phyloP scores from a whole-genome alignment of 2,797 vertebrate genomes.

The Eurystomus glaucurus region DNA sequence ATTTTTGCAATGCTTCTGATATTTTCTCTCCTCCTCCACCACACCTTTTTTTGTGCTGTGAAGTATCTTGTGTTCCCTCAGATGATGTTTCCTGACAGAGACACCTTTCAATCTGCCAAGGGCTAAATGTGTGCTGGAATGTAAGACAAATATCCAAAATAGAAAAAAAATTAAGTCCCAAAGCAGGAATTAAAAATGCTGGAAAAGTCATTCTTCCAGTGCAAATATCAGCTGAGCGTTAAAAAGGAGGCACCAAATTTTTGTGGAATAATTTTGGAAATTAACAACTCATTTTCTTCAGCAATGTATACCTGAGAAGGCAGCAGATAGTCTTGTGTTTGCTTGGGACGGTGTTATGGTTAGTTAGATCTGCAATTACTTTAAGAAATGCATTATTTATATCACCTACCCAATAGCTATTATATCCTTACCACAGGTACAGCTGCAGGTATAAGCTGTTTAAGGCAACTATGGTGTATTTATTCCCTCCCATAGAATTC shows the following conservation, averaged over 20 bases:
- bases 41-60: conserved; percentile 75
- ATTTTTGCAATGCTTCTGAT: conserved; percentile 66
- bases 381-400: not conserved
- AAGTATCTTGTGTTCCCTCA: conserved; percentile 72
- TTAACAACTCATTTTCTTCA: not conserved
- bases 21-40: conserved; percentile 78
- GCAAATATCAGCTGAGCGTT: not conserved
- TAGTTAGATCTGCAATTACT: not conserved
- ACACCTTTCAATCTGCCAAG: conserved; percentile 59
- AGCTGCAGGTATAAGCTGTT: not conserved
- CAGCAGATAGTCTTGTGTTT: not conserved
- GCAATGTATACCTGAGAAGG: accelerated
- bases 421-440: not conserved
- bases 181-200: not conserved
- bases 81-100: conserved; percentile 80
- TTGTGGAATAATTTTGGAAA: not conserved
- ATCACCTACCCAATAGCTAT: not conserved
- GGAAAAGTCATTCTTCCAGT: not conserved
- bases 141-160: conserved; percentile 6
- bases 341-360: not conserved
- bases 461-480: not conserved
- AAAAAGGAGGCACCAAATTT: not conserved
- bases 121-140: conserved; percentile 26
- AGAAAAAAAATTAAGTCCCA: not conserved
- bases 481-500: not conserved